Percentiles rank a stretch among this genome's conserved stretches.
Evolutionary conservation across 1,140 invertebrate genomes (phyloP).

Genomic region (Drosophila nannoptera): DNA sequence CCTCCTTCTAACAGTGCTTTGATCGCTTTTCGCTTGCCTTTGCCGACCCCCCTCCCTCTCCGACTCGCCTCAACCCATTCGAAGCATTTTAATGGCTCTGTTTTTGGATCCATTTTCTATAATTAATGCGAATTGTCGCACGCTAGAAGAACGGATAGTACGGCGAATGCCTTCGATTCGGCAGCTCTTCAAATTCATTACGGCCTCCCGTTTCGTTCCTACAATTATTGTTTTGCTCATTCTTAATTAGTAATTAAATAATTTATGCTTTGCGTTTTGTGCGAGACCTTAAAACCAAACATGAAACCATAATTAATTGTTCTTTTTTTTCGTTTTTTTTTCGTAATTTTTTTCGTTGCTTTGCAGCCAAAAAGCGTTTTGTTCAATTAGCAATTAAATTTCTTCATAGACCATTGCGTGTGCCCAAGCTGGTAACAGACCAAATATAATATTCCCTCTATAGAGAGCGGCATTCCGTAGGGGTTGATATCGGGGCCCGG

Average conservation of each 20-base stretch:
- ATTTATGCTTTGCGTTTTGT: constrained; percentile 71
- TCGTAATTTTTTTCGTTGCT: constrained; percentile 12
- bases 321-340: constrained; percentile 15
- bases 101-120: constrained; percentile 72
- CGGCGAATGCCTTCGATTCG: constrained; percentile 65
- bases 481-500: constrained; percentile 39
- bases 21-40: constrained; percentile 5
- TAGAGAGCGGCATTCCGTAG: constrained; percentile 12
- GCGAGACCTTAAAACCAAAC: constrained; percentile 38
- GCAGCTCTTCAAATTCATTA: constrained; percentile 61
- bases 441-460: background rate
- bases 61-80: background rate
- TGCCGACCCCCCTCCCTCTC: background rate
- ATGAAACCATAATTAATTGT: constrained; percentile 55
- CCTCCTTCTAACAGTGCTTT: constrained; percentile 15
- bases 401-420: constrained; percentile 57
- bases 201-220: constrained; percentile 30
- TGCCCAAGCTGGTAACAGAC: constrained; percentile 29
- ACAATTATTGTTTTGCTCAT: constrained; percentile 48
- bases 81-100: constrained; percentile 52
- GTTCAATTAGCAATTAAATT: constrained; percentile 73
- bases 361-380: constrained; percentile 63
- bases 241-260: constrained; percentile 78
- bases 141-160: constrained; percentile 51
- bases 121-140: constrained; percentile 78